Conservation (phyloP, 1,140 invertebrate genomes). For the Scylla paramamosain region DNA sequence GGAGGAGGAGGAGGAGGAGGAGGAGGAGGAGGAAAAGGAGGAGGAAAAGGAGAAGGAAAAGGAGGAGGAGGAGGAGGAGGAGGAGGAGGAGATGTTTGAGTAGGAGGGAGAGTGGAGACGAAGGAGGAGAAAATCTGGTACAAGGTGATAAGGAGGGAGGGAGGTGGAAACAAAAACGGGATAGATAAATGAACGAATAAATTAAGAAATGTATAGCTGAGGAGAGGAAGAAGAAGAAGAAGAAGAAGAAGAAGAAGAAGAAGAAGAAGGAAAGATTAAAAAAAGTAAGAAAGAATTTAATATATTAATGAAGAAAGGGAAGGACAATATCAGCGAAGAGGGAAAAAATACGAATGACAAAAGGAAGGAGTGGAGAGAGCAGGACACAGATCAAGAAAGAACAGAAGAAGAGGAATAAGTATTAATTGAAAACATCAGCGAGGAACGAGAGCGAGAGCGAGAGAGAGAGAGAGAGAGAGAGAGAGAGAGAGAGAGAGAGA, state of each 20-base stretch:
- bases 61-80: neutral
- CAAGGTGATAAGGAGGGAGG: slow-evolving; percentile 4
- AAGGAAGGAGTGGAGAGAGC: neutral
- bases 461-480: slow-evolving; percentile 13
- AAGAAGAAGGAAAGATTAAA: neutral
- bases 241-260: slow-evolving; percentile 15
- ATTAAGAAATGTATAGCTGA: neutral
- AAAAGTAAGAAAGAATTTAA: neutral
- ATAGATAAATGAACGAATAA: slow-evolving; percentile 12
- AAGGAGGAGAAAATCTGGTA: slow-evolving; percentile 7
- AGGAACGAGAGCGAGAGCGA: neutral
- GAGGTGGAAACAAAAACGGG: neutral
- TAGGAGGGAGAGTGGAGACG: neutral
- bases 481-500: slow-evolving; percentile 31
- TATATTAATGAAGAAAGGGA: too few species aligned
- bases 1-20: neutral
- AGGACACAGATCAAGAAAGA: slow-evolving; percentile 24
- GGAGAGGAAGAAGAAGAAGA: neutral
- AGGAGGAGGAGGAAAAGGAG: neutral
- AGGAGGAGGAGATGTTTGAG: neutral
- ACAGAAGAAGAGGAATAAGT: neutral
- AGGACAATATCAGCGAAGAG: neutral
- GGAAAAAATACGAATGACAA: neutral
- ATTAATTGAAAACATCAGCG: neutral
- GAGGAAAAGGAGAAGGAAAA: neutral